Evolutionary conservation across 1,140 invertebrate species (phyloP), one percentile per base, ranked within the genome.

Genomic region (Drosophila malerkotliana): DNA sequence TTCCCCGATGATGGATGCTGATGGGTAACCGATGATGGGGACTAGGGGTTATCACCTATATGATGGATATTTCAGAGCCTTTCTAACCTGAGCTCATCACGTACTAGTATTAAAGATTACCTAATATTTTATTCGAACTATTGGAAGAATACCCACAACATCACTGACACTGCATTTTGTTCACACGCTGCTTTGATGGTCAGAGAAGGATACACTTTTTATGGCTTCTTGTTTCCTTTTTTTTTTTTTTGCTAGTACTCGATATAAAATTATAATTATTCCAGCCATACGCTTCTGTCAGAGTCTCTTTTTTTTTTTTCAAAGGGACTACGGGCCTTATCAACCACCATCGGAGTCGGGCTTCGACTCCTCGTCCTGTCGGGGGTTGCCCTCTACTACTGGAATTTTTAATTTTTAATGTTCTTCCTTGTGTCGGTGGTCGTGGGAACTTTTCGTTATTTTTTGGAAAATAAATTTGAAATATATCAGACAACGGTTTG

Each of bases 221-320:
- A 82, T 79, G 83, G 83, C 83, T 87, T 88, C 82, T 59, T 37
- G 9, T 44, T 32, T 26, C 21, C 21, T 62, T 57, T 59, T 62
- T 59, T 44, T 18, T 48, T 34, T 26, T 53, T 59, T 58, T 59
- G 64, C 52, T 56, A 71, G 74, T 82, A 88, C 78, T 82, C 81
- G 76, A 85, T 75, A 85, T 87, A 76, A 81, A 87, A 76, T 87
- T 87, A 87, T 82, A 87, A 87, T 88, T 87, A 87, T 87, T 80
- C 82, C 71, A 72, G 82, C 80, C 80, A 74, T 69, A 73, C 59
- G 69, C 54, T 72, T 48, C 52, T 30, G 51, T 14, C 41, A 64
- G 60, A 64, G 60, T 41, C 68, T 84, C 74, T 60, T 55, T 67
- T 26, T 32, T 39, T 41, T 53, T 54, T 57, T 51, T 37, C 61